Percentiles rank a stretch among this genome's conserved stretches.
phyloP scores from a whole-genome alignment of 2,888 invertebrate genomes.

The Baronia brevicornis region DNA sequence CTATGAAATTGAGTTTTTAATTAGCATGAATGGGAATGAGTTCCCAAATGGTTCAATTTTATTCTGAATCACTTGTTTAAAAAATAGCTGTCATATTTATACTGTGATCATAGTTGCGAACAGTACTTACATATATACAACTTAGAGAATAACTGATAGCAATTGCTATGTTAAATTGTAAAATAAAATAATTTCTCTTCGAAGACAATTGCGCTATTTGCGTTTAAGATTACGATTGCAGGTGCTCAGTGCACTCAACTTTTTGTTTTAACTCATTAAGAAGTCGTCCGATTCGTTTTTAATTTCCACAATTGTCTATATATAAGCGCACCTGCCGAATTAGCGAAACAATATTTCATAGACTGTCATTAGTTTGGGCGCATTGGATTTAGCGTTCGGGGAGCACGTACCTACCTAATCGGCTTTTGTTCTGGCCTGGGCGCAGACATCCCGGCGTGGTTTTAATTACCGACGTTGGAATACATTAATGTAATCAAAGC shows the following conservation, averaged over 20 bases:
- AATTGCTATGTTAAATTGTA: no score
- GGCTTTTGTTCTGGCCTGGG: conserved; percentile 32
- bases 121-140: no score
- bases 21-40: no score
- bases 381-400: conserved; percentile 18
- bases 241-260: conserved; percentile 18
- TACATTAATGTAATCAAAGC: conserved; percentile 74
- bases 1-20: no score
- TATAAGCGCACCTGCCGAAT: conserved; percentile 29
- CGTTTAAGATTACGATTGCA: conserved; percentile 11
- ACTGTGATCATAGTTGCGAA: no score
- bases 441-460: conserved; percentile 57
- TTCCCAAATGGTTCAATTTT: no score
- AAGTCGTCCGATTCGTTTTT: conserved; percentile 14
- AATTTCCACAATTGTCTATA: conserved; percentile 20
- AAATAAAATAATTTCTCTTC: no score
- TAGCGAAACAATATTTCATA: conserved; percentile 40
- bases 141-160: no score
- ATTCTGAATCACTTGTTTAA: no score
- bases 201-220: conserved; percentile 10
- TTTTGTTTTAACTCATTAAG: conserved; percentile 6
- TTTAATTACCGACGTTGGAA: conserved; percentile 64
- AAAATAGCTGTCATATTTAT: no score
- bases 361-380: conserved; percentile 41
- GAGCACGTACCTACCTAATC: no score